These are phyloP conservation scores for Zaprionus nigranus DNA, from an alignment of 1,140 invertebrate species.

Conservation along the genomic window DNA sequence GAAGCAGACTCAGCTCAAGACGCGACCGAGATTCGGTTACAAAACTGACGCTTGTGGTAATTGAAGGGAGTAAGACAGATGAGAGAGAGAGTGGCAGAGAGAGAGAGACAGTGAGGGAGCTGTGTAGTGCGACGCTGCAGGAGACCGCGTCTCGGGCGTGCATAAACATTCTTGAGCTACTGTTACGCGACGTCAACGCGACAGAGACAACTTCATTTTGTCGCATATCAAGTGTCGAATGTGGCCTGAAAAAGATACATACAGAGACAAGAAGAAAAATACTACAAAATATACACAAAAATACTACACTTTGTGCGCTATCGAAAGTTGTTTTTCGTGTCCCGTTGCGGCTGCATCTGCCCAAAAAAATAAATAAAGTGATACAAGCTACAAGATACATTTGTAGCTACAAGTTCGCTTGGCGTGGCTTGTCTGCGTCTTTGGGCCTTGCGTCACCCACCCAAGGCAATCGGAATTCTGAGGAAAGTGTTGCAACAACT, in stretches of 20 bases:
- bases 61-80: slow-evolving; percentile 31
- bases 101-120: background rate
- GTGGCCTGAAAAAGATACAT: slow-evolving; percentile 15
- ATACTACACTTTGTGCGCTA: slow-evolving; percentile 20
- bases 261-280: slow-evolving; percentile 5
- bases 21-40: slow-evolving; percentile 62
- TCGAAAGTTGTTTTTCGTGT: slow-evolving; percentile 79
- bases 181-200: slow-evolving; percentile 50
- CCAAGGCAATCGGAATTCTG: slow-evolving; percentile 58
- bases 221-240: slow-evolving; percentile 44
- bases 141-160: slow-evolving; percentile 19
- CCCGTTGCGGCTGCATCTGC: slow-evolving; percentile 32
- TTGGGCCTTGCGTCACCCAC: slow-evolving; percentile 41
- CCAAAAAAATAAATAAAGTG: background rate
- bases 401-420: slow-evolving; percentile 39
- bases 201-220: slow-evolving; percentile 62
- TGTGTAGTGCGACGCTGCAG: slow-evolving; percentile 33
- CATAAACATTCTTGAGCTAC: slow-evolving; percentile 69
- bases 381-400: slow-evolving; percentile 38
- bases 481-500: slow-evolving; percentile 72
- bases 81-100: background rate
- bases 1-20: slow-evolving; percentile 17
- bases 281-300: slow-evolving; percentile 25
- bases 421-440: background rate
- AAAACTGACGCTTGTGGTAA: slow-evolving; percentile 63